phyloP scores from a whole-genome alignment of 2,797 vertebrate genomes.

The Lagodon rhomboides region DNA sequence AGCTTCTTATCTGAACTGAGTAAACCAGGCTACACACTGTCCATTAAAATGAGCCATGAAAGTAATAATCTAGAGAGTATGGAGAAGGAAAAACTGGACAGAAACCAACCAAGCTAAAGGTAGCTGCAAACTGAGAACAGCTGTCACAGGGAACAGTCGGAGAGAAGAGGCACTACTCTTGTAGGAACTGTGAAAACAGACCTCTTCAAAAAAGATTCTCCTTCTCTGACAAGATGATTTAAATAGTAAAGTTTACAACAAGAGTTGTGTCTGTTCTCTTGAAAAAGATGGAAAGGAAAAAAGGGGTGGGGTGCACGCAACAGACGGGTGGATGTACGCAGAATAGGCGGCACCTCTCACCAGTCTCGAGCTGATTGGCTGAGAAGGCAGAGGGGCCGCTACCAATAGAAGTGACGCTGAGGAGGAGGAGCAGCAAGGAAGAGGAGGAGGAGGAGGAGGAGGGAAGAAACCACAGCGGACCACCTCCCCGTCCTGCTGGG shows the following conservation, averaged over 20 bases:
- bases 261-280: conserved; percentile 49
- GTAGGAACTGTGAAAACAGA: not conserved
- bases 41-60: not conserved
- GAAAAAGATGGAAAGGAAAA: conserved; percentile 26
- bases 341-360: conserved; percentile 84
- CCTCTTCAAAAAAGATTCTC: not conserved
- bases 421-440: conserved; percentile 80
- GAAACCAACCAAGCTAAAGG: conserved; percentile 4
- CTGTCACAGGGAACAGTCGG: not conserved
- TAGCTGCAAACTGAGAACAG: conserved; percentile 7
- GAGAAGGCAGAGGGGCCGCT: conserved; percentile 82
- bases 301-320: conserved; percentile 30
- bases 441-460: conserved; percentile 72
- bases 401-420: conserved; percentile 78
- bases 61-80: conserved; percentile 12
- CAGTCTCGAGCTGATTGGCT: conserved; percentile 87
- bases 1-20: not conserved
- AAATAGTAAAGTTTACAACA: not conserved
- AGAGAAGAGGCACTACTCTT: conserved; percentile 46
- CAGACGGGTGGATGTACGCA: conserved; percentile 62
- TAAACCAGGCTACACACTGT: not conserved
- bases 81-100: conserved; percentile 14
- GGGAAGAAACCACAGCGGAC: conserved; percentile 81
- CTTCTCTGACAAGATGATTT: not conserved
- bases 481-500: conserved; percentile 79